Evolutionary conservation across 2,888 invertebrate species (phyloP).

Genomic region (Spodoptera picta): DNA sequence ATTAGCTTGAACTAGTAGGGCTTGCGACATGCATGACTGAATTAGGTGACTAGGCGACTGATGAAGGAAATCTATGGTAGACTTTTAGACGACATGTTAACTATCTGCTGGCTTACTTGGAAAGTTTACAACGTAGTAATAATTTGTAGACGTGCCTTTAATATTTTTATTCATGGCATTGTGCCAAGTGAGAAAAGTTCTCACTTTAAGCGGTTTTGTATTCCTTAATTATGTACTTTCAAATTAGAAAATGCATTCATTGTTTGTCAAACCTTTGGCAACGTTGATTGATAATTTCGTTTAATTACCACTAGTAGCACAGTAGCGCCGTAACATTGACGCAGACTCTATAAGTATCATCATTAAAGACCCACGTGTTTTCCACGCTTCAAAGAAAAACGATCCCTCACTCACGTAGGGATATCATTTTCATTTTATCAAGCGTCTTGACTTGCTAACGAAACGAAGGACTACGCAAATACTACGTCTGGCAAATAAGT

Average conservation of each 20-base stretch:
- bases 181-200: background rate
- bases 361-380: slow-evolving; percentile 2
- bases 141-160: too few relatives aligned
- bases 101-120: too few relatives aligned
- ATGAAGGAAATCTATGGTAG: slow-evolving; percentile 1
- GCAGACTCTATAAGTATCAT: too few relatives aligned
- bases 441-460: slow-evolving; percentile 28
- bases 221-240: background rate
- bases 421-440: slow-evolving; percentile 43
- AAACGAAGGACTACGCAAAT: slow-evolving; percentile 23
- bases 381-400: slow-evolving; percentile 4
- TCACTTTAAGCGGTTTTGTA: background rate
- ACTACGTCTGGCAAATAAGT: slow-evolving; percentile 23
- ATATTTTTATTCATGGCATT: background rate
- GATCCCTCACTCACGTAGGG: slow-evolving; percentile 10
- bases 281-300: too few relatives aligned
- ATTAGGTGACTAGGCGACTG: slow-evolving; percentile 36
- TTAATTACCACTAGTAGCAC: too few relatives aligned
- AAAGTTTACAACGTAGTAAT: too few relatives aligned
- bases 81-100: slow-evolving; percentile 12
- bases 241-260: background rate
- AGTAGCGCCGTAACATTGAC: too few relatives aligned
- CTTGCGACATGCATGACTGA: slow-evolving; percentile 42
- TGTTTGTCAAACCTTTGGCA: too few relatives aligned
- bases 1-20: slow-evolving; percentile 44